Evolutionary conservation across 2,888 invertebrate species (phyloP), one percentile per base, ranked within the genome.

Genomic region (Coleophora flavipennella): DNA sequence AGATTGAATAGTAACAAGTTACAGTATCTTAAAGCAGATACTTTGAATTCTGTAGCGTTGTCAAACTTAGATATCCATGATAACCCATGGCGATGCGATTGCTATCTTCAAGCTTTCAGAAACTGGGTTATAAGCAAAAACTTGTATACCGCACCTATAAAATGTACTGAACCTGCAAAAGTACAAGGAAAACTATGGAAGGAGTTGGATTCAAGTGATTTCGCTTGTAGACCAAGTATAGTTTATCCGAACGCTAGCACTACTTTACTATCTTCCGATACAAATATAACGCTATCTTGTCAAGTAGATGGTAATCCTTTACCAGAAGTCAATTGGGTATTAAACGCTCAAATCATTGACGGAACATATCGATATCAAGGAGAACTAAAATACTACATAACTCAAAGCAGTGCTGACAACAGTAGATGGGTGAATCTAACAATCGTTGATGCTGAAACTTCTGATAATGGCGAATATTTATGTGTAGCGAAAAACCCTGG

Each of bases 51-150:
- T 27, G 73, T 95, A 38, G 85, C 87, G 1, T 90, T 89, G 47
- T 88, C 88, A 20, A 92, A 91, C 55, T 78, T 96, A 33, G 91
- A 91, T 39, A 81, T 96, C 1, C 89, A 90, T 47, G 90, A 91
- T 45, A 96, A 96, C 65, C 92, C 92, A 0, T 96, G 96, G 96
- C 88, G 91, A 44, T 96, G 96, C 62, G 94, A 96, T 61, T 96
- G 96, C 60, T 89, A 91, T 46, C 77, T 96, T 39, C 90, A 92
- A 58, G 87, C 88, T 12, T 92, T 96, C 50, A 88, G 94, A 34
- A 90, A 93, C 58, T 94, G 91, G 88, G 89, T 90, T n/a, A 87
- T 92, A 8, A 86, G 88, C 42, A 88, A 88, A 44, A 92, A 92
- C 38, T 78, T 95, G 12, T 91, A 93, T 55, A 91, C 92, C 0